Conservation (phyloP, 2,797 vertebrate species). For the Anas acuta region DNA sequence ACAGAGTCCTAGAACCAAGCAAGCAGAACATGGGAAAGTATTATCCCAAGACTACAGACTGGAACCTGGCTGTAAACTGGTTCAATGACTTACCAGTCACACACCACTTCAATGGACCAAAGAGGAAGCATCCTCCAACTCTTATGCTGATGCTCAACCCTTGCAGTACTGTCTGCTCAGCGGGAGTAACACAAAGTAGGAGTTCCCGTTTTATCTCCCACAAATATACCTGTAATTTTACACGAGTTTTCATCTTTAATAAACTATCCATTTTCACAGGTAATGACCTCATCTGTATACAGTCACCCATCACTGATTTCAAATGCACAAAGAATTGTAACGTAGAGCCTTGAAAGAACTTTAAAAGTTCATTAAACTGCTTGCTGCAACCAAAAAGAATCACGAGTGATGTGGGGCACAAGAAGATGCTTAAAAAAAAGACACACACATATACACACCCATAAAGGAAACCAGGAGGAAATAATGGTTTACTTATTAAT, state of each 20-base stretch:
- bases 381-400: neutral
- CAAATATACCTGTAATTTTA: neutral
- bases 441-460: too few relatives aligned
- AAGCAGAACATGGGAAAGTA: neutral
- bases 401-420: rapidly evolving
- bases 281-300: neutral
- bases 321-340: neutral
- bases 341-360: neutral
- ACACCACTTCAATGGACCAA: neutral
- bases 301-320: neutral
- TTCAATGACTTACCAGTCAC: neutral
- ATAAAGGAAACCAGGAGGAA: neutral
- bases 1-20: neutral
- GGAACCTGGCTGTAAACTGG: neutral
- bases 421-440: neutral
- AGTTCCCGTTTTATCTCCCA: neutral
- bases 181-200: neutral
- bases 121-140: neutral
- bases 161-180: neutral
- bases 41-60: neutral
- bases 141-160: rapidly evolving
- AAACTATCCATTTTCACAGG: neutral
- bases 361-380: neutral
- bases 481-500: neutral
- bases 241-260: neutral